A percentile compares a stretch with the other conserved stretches of the same genome.
Evolutionary conservation across 2,888 invertebrate species (phyloP).

Genomic region (Congeria kusceri): DNA sequence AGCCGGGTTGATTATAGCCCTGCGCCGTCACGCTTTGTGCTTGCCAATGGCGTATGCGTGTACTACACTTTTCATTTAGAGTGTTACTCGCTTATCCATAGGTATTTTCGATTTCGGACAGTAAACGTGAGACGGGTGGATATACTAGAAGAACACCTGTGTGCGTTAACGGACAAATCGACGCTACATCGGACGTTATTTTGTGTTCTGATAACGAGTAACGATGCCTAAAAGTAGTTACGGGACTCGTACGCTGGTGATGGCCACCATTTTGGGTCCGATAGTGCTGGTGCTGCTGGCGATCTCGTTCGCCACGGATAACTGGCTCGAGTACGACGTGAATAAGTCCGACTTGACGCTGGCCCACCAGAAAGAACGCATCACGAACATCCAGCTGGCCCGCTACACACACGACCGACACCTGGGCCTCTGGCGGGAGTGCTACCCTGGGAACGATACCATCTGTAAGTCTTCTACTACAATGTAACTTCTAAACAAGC

Average conservation of each 20-base stretch:
- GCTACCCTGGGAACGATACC: constrained; percentile 79
- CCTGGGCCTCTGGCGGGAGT: constrained; percentile 80
- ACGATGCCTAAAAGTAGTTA: constrained; percentile 65
- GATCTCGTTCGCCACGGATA: not conserved
- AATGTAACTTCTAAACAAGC: too few species aligned
- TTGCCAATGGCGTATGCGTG: too few species aligned
- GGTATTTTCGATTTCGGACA: too few species aligned
- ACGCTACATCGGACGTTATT: too few species aligned
- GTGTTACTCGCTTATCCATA: too few species aligned
- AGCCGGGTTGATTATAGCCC: too few species aligned
- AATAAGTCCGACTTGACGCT: constrained; percentile 21
- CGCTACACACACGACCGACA: constrained; percentile 72
- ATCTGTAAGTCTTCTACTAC: constrained; percentile 82
- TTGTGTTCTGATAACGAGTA: not conserved
- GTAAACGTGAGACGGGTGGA: too few species aligned
- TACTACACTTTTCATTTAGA: too few species aligned
- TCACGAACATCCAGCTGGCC: constrained; percentile 11
- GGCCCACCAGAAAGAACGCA: not conserved
- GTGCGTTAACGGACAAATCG: too few species aligned
- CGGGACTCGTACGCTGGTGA: constrained; percentile 53
- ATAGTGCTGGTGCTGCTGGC: not conserved
- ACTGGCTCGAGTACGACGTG: not conserved
- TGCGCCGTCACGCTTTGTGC: too few species aligned
- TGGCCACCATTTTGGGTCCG: not conserved
- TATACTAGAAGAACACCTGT: too few species aligned